Conservation (phyloP, 1,140 invertebrate genomes). For the Panagrolaimus sp. region DNA sequence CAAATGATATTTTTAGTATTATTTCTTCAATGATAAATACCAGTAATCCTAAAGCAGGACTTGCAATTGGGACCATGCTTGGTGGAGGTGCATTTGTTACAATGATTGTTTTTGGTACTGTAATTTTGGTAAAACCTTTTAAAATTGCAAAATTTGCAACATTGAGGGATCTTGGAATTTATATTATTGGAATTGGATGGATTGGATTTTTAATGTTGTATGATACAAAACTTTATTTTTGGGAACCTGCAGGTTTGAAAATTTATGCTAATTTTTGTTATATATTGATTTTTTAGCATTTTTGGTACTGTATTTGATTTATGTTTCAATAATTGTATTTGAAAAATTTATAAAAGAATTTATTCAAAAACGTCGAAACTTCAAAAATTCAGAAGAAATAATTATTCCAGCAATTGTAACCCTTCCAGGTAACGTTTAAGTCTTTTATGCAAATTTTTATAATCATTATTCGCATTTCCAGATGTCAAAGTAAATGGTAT, state of each 20-base stretch:
- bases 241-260: conserved; percentile 62
- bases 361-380: too few species aligned
- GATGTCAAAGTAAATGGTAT: too few species aligned
- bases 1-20: conserved; percentile 70
- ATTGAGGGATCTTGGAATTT: conserved; percentile 67
- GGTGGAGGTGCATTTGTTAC: conserved; percentile 69
- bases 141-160: conserved; percentile 65
- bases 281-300: too few species aligned
- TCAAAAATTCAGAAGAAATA: too few species aligned
- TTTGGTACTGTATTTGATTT: too few species aligned
- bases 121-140: conserved; percentile 66
- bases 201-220: conserved; percentile 61
- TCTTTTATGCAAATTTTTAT: too few species aligned
- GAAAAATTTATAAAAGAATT: too few species aligned
- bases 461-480: too few species aligned
- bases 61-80: conserved; percentile 65
- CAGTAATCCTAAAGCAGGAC: conserved; percentile 62
- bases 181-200: conserved; percentile 64
- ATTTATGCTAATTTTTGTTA: too few species aligned
- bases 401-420: too few species aligned
- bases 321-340: too few species aligned
- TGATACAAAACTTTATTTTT: conserved; percentile 59
- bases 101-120: conserved; percentile 66
- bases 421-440: too few species aligned
- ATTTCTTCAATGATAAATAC: conserved; percentile 62